Conservation (phyloP, 2,888 invertebrate species). For the Eupeodes latifasciatus region DNA sequence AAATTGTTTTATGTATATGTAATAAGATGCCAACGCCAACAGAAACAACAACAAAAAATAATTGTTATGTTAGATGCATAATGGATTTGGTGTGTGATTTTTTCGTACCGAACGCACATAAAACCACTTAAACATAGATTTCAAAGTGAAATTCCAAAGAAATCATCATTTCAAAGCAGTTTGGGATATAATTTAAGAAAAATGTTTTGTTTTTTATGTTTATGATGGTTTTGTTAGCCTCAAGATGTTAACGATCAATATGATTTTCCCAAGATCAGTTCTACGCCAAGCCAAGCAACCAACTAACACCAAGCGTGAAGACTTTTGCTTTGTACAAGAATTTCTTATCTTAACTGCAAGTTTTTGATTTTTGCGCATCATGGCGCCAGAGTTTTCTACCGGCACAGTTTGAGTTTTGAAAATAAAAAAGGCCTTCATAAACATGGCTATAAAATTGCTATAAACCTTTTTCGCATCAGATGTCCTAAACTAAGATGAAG, state of each 20-base stretch:
- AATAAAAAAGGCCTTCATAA: conserved; percentile 65
- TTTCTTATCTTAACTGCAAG: conserved; percentile 46
- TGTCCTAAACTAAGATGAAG: conserved; percentile 64
- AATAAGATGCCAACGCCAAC: conserved; percentile 18
- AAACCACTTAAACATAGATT: conserved; percentile 32
- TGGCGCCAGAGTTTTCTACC: conserved; percentile 68
- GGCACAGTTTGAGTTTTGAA: conserved; percentile 44
- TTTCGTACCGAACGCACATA: conserved; percentile 24
- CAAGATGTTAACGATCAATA: conserved; percentile 44
- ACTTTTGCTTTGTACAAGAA: conserved; percentile 42
- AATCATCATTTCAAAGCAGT: conserved; percentile 49
- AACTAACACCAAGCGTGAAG: conserved; percentile 10
- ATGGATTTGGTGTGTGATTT: conserved; percentile 44
- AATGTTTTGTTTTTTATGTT: conserved; percentile 51
- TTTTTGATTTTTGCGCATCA: conserved; percentile 68
- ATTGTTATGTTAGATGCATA: conserved; percentile 30
- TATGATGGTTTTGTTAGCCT: conserved; percentile 38
- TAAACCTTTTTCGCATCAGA: conserved; percentile 66
- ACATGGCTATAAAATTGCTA: conserved; percentile 70
- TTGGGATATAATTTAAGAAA: conserved; percentile 4
- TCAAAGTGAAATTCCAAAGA: conserved; percentile 44
- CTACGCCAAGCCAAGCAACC: neutral
- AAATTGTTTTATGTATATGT: conserved; percentile 21
- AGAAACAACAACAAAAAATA: neutral
- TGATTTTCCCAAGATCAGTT: conserved; percentile 43